These are phyloP conservation scores for Heterodera schachtii DNA, from an alignment of 1,140 invertebrate species.

Conservation along the genomic window DNA sequence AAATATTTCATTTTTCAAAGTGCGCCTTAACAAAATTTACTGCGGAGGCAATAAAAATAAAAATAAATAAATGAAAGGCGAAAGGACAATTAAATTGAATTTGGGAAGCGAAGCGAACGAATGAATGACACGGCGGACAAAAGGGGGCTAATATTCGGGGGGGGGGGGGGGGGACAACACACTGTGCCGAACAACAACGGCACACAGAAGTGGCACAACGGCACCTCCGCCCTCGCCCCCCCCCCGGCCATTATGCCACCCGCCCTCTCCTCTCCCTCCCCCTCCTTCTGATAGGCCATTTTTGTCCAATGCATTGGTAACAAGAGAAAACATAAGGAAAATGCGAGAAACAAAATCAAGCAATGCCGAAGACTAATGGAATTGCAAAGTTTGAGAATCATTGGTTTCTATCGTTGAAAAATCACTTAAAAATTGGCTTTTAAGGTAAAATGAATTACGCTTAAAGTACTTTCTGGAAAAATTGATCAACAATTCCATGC, in stretches of 20 bases:
- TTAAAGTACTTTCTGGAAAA: too few species aligned
- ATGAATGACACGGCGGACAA: neutral
- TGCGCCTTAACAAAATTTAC: neutral
- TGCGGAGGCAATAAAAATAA: neutral
- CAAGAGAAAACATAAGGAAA: neutral
- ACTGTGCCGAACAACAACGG: neutral
- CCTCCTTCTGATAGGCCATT: neutral
- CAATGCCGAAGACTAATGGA: too few species aligned
- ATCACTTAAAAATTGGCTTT: too few species aligned
- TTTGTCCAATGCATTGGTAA: neutral
- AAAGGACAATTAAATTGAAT: neutral
- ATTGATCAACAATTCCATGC: too few species aligned
- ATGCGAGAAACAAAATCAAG: neutral
- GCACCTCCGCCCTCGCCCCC: too few species aligned
- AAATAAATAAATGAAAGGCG: neutral
- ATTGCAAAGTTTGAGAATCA: too few species aligned
- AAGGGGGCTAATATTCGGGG: neutral
- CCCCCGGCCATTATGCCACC: neutral
- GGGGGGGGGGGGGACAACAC: neutral
- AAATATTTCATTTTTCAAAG: neutral
- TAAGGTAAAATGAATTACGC: too few species aligned
- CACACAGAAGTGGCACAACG: too few species aligned
- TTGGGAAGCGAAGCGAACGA: neutral
- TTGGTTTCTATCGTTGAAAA: too few species aligned
- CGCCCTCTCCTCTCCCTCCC: too few species aligned